Percentiles rank a stretch among this genome's conserved stretches.
phyloP scores from a whole-genome alignment of 1,140 invertebrate species.

The Ditylenchus dipsaci region DNA sequence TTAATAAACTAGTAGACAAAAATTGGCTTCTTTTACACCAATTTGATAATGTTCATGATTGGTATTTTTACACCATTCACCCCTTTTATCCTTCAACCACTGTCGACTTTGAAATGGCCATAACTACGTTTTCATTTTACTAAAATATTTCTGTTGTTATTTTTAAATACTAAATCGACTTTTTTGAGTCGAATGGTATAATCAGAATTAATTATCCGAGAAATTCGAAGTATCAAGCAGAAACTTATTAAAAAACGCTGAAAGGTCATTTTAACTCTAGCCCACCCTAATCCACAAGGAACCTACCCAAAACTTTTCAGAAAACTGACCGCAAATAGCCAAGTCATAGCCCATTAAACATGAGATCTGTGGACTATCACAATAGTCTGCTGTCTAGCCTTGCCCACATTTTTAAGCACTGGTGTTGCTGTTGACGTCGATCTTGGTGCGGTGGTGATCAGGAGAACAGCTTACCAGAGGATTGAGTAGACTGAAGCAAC shows the following conservation, averaged over 20 bases:
- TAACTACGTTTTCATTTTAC: too few relatives aligned
- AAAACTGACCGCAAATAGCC: constrained; percentile 13
- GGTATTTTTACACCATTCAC: too few relatives aligned
- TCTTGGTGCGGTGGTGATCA: not conserved
- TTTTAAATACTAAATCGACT: too few relatives aligned
- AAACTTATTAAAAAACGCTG: constrained; percentile 21
- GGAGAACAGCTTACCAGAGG: not conserved
- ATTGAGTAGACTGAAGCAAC: not conserved
- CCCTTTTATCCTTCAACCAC: too few relatives aligned
- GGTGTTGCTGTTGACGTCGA: not conserved
- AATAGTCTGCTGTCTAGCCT: not conserved
- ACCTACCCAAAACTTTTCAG: constrained; percentile 12
- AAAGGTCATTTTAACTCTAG: not conserved
- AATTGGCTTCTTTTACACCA: too few relatives aligned
- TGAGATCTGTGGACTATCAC: not conserved
- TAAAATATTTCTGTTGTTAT: too few relatives aligned
- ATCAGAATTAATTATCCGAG: too few relatives aligned
- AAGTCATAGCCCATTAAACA: not conserved
- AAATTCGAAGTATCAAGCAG: too few relatives aligned
- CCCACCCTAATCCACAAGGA: not conserved
- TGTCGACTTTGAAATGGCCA: too few relatives aligned
- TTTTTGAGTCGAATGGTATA: too few relatives aligned
- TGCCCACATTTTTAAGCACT: not conserved
- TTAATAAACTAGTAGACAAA: too few relatives aligned
- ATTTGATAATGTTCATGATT: too few relatives aligned